Conservation (phyloP, 2,888 invertebrate genomes). For the Drosophila testacea region DNA sequence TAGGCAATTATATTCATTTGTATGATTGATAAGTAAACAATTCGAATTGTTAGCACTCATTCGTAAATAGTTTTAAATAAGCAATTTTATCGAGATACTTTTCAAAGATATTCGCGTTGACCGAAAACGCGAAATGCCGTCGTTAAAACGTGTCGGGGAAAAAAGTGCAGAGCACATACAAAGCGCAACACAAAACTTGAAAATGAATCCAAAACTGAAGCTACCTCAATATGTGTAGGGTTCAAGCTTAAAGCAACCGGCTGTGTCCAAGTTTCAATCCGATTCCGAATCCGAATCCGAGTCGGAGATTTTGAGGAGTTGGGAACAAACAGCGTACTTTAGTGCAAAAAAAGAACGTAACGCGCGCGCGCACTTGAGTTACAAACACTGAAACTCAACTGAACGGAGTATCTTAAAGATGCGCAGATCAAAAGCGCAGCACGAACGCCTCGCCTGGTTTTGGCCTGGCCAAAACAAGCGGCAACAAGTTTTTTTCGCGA, state of each 20-base stretch:
- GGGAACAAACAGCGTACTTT: not conserved
- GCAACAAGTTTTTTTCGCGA: conserved; percentile 76
- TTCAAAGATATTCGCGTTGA: conserved; percentile 6
- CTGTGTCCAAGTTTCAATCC: not conserved
- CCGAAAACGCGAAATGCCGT: conserved; percentile 61
- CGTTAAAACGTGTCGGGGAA: conserved; percentile 54
- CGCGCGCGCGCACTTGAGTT: conserved; percentile 82
- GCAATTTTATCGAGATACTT: conserved; percentile 3
- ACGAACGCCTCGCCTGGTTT: conserved; percentile 24
- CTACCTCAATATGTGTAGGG: not conserved
- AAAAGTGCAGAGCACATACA: conserved; percentile 24
- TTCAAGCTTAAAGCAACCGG: not conserved
- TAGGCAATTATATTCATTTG: not conserved
- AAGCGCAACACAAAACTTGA: conserved; percentile 35
- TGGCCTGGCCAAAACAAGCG: conserved; percentile 37
- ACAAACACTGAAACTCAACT: conserved; percentile 81
- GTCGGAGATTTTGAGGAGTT: not conserved
- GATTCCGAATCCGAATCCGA: not conserved
- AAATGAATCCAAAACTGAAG: conserved; percentile 27
- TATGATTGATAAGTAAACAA: conserved; percentile 12
- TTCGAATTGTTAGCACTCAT: conserved; percentile 4
- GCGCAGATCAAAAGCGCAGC: conserved; percentile 69
- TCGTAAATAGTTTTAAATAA: conserved; percentile 24
- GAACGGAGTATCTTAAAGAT: conserved; percentile 77
- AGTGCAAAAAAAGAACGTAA: conserved; percentile 48